Percentiles rank a stretch among this genome's conserved stretches.
Conservation (phyloP, 2,888 invertebrate species). For the Cremastinae sp. region DNA sequence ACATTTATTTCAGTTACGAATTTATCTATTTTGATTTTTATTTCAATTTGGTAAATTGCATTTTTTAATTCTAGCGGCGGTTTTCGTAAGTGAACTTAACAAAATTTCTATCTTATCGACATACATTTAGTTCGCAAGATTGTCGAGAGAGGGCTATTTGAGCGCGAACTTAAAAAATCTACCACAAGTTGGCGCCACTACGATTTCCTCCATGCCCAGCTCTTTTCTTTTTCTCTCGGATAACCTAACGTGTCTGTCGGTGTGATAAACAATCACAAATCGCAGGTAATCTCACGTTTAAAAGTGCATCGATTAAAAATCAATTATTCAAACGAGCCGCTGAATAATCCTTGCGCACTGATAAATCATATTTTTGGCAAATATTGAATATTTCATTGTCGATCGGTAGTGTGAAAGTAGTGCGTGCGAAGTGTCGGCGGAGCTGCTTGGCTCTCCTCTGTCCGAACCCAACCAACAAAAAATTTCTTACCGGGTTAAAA, state of each 20-base stretch:
- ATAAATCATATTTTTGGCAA: slow-evolving; percentile 55
- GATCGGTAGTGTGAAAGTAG: slow-evolving; percentile 21
- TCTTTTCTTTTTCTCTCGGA: slow-evolving; percentile 69
- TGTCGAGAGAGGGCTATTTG: too few relatives aligned
- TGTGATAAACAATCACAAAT: slow-evolving; percentile 74
- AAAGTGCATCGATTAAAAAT: slow-evolving; percentile 60
- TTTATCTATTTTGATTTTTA: too few relatives aligned
- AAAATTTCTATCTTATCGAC: too few relatives aligned
- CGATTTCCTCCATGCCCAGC: slow-evolving; percentile 52
- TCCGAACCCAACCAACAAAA: background rate
- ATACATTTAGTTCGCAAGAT: too few relatives aligned
- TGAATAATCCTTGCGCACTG: slow-evolving; percentile 6
- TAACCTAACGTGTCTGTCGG: slow-evolving; percentile 70
- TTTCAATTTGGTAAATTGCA: too few relatives aligned
- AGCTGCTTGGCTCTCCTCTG: slow-evolving; percentile 35
- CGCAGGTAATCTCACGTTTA: slow-evolving; percentile 75
- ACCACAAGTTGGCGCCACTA: slow-evolving; percentile 43
- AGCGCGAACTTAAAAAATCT: slow-evolving; percentile 9
- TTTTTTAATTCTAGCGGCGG: too few relatives aligned
- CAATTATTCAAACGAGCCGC: background rate
- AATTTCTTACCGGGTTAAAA: background rate
- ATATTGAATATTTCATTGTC: slow-evolving; percentile 27
- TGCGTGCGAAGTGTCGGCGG: slow-evolving; percentile 43
- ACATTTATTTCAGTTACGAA: too few relatives aligned
- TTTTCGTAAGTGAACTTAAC: too few relatives aligned